Evolutionary conservation across 2,797 vertebrate genomes (phyloP).

Genomic region (Philypnodon macrostomus): DNA sequence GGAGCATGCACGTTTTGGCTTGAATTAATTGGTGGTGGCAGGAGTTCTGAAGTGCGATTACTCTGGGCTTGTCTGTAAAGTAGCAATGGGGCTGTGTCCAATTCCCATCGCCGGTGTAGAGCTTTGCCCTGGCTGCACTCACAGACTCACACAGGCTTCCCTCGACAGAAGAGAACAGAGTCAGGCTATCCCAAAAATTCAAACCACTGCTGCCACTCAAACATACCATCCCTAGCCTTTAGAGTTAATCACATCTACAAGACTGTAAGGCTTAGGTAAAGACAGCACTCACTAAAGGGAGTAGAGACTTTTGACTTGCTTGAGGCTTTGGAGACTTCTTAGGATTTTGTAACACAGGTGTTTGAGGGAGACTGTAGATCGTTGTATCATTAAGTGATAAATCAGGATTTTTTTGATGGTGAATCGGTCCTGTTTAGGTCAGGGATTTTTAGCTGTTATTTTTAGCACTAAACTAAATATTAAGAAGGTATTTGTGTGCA

Average conservation of each 20-base stretch:
- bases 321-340: background rate
- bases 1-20: slow-evolving; percentile 59
- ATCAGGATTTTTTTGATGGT: too few relatives aligned
- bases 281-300: background rate
- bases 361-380: too few relatives aligned
- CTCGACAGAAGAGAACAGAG: slow-evolving; percentile 58
- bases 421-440: too few relatives aligned
- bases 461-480: too few relatives aligned
- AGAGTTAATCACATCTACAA: slow-evolving; percentile 18
- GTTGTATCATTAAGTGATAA: too few relatives aligned
- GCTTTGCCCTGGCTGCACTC: slow-evolving; percentile 50
- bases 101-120: slow-evolving; percentile 71
- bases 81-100: slow-evolving; percentile 66
- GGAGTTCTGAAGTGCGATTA: slow-evolving; percentile 75
- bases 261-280: slow-evolving; percentile 5
- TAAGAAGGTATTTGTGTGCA: too few relatives aligned
- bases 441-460: too few relatives aligned
- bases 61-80: slow-evolving; percentile 75
- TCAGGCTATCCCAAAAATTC: slow-evolving; percentile 44
- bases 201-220: slow-evolving; percentile 2
- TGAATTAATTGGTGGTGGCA: slow-evolving; percentile 80
- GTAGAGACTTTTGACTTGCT: background rate
- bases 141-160: slow-evolving; percentile 42
- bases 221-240: background rate
- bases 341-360: background rate